Base-by-base conservation (phyloP, 2,888 invertebrate species). In the Hetaerina titia region DNA sequence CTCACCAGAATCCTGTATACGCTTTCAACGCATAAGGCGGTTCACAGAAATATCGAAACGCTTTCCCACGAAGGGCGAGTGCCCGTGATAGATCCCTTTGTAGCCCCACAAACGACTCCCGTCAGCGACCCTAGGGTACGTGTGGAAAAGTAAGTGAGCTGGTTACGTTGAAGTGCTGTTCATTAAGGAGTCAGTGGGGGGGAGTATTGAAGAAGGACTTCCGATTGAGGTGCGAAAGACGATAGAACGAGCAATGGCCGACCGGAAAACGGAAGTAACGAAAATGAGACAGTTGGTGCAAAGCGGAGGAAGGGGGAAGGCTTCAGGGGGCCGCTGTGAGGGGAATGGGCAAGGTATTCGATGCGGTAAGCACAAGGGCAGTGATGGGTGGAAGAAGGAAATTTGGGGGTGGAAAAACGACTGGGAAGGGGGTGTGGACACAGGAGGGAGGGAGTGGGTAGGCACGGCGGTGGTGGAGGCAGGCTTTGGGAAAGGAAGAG, bases 181-280 rank as follows among this genome's bases (percentile, higher is more conserved):
- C 90, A 58, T 25, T 25, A 90, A 63, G 25, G 19, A 63, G 45
- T 19, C 2, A 2, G 22, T 8, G 56, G 60, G 69, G 22, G 56
- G 45, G 22, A 56, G 90, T 45, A 45, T 8, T 60, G 22, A 19
- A 45, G 7, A 22, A 4, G 81, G 31, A 81, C 81, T 63, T 56
- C 19, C 90, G 22, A 90, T 64, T 22, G 90, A 63, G 22, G 45
- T 74, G 64, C 6, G 31, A 92, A 92, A 56, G 56, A 92, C 81
- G 31, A 13, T 69, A 69, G 69, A n/a, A 69, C 6, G 69, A 45
- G 81, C 19, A 11, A 81, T 31, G 19, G 22, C 13, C 11, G 31
- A 64, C 31, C 63, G 31, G 56, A 60, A 69, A 56, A 4, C 11
- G 63, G 56, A 17, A 22, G 92, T n/a, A 58, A 92, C 17, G 69